These are phyloP conservation scores for Ariopsis seemanni DNA, from an alignment of 2,113 vertebrate species.

Conservation along the genomic window DNA sequence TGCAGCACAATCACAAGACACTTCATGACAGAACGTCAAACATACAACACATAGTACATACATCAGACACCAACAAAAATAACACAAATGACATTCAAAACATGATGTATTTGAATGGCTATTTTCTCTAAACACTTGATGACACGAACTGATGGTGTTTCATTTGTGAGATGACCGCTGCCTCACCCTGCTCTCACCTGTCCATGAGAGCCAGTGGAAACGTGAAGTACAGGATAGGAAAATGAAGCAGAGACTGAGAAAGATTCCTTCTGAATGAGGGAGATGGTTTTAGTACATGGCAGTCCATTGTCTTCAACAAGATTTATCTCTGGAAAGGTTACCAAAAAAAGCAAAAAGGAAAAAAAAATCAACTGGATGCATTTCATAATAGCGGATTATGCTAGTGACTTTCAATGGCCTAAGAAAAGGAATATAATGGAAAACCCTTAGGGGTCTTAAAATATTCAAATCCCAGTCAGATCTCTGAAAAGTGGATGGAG, in stretches of 20 bases:
- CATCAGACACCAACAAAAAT: no score
- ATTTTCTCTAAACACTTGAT: neutral
- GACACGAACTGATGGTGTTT: neutral
- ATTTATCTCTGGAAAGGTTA: conserved; percentile 6
- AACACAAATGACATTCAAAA: neutral
- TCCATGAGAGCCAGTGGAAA: neutral
- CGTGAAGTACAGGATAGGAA: neutral
- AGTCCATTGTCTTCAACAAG: neutral
- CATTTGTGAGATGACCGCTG: neutral
- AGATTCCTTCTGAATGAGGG: neutral
- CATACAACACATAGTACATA: no score
- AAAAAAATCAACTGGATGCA: neutral
- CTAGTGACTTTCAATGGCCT: neutral
- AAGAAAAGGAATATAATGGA: neutral
- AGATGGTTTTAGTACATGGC: neutral
- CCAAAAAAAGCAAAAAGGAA: neutral
- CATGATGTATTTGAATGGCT: no score
- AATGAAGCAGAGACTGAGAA: neutral
- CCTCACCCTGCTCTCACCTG: neutral
- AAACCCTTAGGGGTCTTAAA: conserved; percentile 12
- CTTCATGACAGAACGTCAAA: no score
- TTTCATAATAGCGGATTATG: conserved; percentile 18
- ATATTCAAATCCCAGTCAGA: conserved; percentile 8
- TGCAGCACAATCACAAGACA: no score
- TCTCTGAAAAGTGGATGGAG: neutral